These are phyloP conservation scores for Denticeps clupeoides DNA, from an alignment of 2,797 vertebrate genomes.

Conservation along the genomic window DNA sequence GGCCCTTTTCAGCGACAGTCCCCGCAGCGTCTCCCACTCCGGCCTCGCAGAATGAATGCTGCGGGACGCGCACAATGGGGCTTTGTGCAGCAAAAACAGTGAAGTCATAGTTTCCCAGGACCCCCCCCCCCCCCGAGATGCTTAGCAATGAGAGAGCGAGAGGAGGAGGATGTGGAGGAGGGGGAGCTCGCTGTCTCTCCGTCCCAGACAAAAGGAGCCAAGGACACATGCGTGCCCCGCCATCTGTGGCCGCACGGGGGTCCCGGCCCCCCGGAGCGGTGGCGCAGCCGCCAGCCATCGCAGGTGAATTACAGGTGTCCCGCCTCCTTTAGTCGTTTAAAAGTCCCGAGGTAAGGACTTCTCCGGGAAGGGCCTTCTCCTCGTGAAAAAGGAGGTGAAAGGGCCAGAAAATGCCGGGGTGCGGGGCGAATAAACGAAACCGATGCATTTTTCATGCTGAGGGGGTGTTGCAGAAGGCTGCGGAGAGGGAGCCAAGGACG, in stretches of 20 bases:
- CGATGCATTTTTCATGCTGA: slow-evolving; percentile 17
- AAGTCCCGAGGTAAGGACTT: neutral
- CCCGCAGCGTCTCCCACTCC: slow-evolving; percentile 27
- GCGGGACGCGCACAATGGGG: slow-evolving; percentile 43
- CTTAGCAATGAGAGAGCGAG: slow-evolving; percentile 35
- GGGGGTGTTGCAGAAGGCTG: too few relatives aligned
- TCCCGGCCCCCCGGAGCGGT: too few relatives aligned
- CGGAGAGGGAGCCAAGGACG: too few relatives aligned
- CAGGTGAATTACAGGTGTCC: slow-evolving; percentile 3
- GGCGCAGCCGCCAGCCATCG: slow-evolving; percentile 18
- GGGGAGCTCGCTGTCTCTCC: slow-evolving; percentile 10
- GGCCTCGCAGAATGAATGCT: slow-evolving; percentile 53
- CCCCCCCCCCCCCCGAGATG: slow-evolving; percentile 49
- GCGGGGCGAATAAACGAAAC: slow-evolving; percentile 6
- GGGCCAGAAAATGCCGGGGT: too few relatives aligned
- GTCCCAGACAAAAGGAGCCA: slow-evolving; percentile 9
- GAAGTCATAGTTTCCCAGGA: slow-evolving; percentile 59
- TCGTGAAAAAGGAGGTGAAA: too few relatives aligned
- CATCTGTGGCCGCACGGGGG: too few relatives aligned
- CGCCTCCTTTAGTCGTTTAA: neutral
- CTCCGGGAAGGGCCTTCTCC: too few relatives aligned
- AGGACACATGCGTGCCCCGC: too few relatives aligned
- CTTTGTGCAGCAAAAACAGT: slow-evolving; percentile 50
- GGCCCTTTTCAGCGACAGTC: slow-evolving; percentile 9
- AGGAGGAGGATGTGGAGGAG: slow-evolving; percentile 15